Evolutionary conservation across 1,140 invertebrate genomes (phyloP).

Genomic region (Drosophila repletoides): DNA sequence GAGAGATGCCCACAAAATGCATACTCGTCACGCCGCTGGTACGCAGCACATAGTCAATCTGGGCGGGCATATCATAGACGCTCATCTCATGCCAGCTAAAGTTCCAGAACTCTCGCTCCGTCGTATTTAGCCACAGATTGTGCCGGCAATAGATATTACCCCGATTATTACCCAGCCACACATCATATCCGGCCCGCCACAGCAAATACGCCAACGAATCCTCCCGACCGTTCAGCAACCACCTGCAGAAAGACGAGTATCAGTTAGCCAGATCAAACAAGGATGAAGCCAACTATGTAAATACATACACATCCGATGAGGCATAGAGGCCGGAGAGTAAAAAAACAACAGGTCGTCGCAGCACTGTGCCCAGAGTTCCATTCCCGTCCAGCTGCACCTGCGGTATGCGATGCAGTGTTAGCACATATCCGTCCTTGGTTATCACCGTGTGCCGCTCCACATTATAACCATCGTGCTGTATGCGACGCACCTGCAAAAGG

Average conservation of each 20-base stretch:
- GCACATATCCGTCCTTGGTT: slow-evolving; percentile 84
- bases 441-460: slow-evolving; percentile 83
- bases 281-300: slow-evolving; percentile 9
- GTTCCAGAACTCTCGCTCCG: slow-evolving; percentile 82
- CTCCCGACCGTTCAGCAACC: slow-evolving; percentile 73
- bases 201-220: slow-evolving; percentile 84
- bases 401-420: slow-evolving; percentile 84
- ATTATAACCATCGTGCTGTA: slow-evolving; percentile 84
- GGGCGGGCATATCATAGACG: slow-evolving; percentile 87
- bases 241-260: slow-evolving; percentile 39
- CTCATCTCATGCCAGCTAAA: slow-evolving; percentile 89
- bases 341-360: slow-evolving; percentile 85
- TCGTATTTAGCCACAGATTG: slow-evolving; percentile 83
- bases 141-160: slow-evolving; percentile 87
- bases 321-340: slow-evolving; percentile 89
- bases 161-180: slow-evolving; percentile 89
- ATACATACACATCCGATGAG: slow-evolving; percentile 82
- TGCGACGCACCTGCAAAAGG: slow-evolving; percentile 72
- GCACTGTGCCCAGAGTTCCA: slow-evolving; percentile 82
- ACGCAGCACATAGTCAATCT: slow-evolving; percentile 86
- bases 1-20: slow-evolving; percentile 84
- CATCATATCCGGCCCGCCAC: slow-evolving; percentile 87
- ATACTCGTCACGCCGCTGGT: slow-evolving; percentile 82
- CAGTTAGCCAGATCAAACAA: slow-evolving; percentile 4
- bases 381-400: slow-evolving; percentile 56